Percentiles rank a stretch among this genome's conserved stretches.
Conservation (phyloP, 1,140 invertebrate species). For the Pogonus chalceus region DNA sequence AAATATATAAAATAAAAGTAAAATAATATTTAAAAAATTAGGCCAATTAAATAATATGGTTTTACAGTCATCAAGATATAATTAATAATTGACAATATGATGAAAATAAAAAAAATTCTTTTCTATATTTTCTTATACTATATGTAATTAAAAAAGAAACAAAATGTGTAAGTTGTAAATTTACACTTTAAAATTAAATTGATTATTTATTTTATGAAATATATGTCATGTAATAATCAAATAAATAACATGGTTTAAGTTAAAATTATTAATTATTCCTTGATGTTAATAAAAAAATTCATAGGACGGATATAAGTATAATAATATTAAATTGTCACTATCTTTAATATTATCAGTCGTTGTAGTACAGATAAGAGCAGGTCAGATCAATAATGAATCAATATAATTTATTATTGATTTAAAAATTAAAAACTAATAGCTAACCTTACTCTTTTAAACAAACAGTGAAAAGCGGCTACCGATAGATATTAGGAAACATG, state of each 20-base stretch:
- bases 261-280: not conserved
- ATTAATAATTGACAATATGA: no score
- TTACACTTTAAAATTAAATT: no score
- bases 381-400: not conserved
- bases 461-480: no score
- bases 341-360: slow-evolving; percentile 4
- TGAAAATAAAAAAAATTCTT: no score
- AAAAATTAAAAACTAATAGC: not conserved
- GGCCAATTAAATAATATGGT: no score
- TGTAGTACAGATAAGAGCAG: not conserved
- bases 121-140: no score
- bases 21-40: no score
- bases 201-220: not conserved
- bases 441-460: not conserved
- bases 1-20: no score
- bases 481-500: not conserved
- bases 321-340: not conserved
- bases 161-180: no score
- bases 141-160: not conserved
- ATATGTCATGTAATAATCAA: not conserved
- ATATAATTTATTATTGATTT: not conserved
- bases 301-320: slow-evolving; percentile 2
- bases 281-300: not conserved
- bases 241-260: not conserved
- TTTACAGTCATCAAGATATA: no score